Base-by-base conservation (phyloP, 2,113 vertebrate genomes). In the Ciconia maguari region DNA sequence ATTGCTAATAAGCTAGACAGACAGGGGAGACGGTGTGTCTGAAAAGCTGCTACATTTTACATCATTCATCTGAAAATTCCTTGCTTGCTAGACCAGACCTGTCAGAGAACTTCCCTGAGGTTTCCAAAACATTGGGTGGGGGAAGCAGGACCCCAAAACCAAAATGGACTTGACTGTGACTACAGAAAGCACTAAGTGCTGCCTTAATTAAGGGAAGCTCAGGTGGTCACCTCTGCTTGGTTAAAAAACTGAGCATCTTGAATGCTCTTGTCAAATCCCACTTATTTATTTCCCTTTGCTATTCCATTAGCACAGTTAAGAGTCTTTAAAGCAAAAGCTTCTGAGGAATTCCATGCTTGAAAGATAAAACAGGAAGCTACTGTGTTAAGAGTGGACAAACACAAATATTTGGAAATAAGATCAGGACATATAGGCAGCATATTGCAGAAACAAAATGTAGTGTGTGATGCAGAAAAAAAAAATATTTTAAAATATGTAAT, bases 361-460 rank as follows among this genome's bases (percentile, higher is more conserved):
- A 93, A 85, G 74, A 91, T 87, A 85, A 91, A 92, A 71, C 27
- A 88, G 66, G 75, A 95, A 92, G 22, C 62, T 87, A 79, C 69
- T 87, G 26, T 70, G 38, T 80, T 76, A 83, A 60, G 52, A 91
- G 46, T 49, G 55, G 38, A 66, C 32, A 83, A 93, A 66, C 46
- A 87, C 51, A 89, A 91, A 80, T 91, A 93, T 66, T 72, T 94
- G 78, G 64, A 79, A 95, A 41, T 76, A 79, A 74, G 41, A 80
- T 80, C 61, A 81, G 58, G 61, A 81, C 8, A 2, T 64, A 69
- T 6, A 92, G 18, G 16, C 85, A 89, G 60, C 19, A 41, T 60
- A 38, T 9, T 83, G 41, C 83, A 93, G 60, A 77, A 86, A 46
- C 14, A 89, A 93, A 94, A 74, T 15, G 9, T 24, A 60, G 26